Percentiles rank a stretch among this genome's conserved stretches.
Conservation (phyloP, 30 jellyfish, hydroid and myxozoan genomes). For the Aurelia coerulea region DNA sequence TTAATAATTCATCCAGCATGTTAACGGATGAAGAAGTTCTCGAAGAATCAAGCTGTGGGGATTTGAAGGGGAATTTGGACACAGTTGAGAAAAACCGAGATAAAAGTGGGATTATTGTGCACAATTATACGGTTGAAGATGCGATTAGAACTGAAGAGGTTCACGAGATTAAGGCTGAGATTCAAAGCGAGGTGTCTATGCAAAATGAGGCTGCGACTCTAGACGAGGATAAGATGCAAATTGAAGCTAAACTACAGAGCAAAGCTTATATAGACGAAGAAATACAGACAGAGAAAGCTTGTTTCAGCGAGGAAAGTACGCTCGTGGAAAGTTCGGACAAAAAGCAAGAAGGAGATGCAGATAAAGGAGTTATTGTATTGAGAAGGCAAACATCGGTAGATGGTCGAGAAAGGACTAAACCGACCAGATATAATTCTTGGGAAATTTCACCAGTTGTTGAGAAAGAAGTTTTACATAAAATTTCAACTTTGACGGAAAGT, state of each 20-base stretch:
- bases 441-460: slow-evolving; percentile 41
- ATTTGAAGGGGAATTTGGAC: background rate
- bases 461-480: slow-evolving; percentile 47
- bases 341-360: no score
- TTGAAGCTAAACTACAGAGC: no score
- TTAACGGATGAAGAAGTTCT: background rate
- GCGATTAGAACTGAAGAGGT: background rate
- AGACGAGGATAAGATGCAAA: background rate
- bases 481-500: slow-evolving; percentile 14
- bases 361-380: no score
- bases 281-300: no score
- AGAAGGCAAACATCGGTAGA: background rate
- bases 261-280: no score
- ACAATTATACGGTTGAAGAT: background rate
- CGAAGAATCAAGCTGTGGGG: background rate
- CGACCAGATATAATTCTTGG: slow-evolving; percentile 36
- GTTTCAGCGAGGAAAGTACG: no score
- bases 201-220: background rate
- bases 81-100: background rate
- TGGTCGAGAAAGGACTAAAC: background rate
- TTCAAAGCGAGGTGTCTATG: background rate
- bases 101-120: background rate
- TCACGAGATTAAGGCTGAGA: background rate
- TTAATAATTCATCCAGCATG: slow-evolving; percentile 15
- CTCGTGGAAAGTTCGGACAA: no score